Conservation (phyloP, 2,888 invertebrate species). For the Anagyrus pseudococci region DNA sequence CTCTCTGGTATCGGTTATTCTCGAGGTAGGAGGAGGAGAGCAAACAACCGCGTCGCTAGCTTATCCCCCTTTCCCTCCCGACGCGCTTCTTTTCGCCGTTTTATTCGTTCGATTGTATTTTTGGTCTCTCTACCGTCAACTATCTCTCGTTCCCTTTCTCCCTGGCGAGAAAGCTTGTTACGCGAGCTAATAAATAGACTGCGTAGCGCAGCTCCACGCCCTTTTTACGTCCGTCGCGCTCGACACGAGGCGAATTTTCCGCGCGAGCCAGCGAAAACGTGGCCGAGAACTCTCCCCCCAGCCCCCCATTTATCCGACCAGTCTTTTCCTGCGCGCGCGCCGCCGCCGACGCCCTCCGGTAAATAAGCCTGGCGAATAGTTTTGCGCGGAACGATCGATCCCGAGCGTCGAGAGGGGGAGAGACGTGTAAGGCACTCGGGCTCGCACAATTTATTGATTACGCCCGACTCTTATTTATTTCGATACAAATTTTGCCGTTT, state of each 20-base stretch:
- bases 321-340: background rate
- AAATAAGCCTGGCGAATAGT: slow-evolving; percentile 18
- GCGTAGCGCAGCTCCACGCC: slow-evolving; percentile 29
- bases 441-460: slow-evolving; percentile 19
- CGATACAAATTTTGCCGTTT: slow-evolving; percentile 2
- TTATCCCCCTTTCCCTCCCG: too few species aligned
- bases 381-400: slow-evolving; percentile 20
- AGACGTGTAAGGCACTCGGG: slow-evolving; percentile 10
- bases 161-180: slow-evolving; percentile 1
- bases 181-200: slow-evolving; percentile 25
- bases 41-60: background rate
- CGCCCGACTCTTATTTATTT: slow-evolving; percentile 16
- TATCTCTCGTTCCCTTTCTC: background rate
- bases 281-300: background rate
- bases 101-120: too few species aligned
- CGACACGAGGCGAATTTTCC: slow-evolving; percentile 7
- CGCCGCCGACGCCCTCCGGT: background rate
- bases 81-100: background rate
- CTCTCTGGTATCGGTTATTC: too few species aligned
- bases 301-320: slow-evolving; percentile 5
- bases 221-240: slow-evolving; percentile 19
- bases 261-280: slow-evolving; percentile 13
- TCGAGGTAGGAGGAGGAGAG: too few species aligned
- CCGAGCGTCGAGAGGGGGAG: too few species aligned
- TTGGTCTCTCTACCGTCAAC: background rate